These are phyloP conservation scores for Anthopleura xanthogrammica DNA, from an alignment of 92 coral and sea anemone species.

Conservation along the genomic window DNA sequence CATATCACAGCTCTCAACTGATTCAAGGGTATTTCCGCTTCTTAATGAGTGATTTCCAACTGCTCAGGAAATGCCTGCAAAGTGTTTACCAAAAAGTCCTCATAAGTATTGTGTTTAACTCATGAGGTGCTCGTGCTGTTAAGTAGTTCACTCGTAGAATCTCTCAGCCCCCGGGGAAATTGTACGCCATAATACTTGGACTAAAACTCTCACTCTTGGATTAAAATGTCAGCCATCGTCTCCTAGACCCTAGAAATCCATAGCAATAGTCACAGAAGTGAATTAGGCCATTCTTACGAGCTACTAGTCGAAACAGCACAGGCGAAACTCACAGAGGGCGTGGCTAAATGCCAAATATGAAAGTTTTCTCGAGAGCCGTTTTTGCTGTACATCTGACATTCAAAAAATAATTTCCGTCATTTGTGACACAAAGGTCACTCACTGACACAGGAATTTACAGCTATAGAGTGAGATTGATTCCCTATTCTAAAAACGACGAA, in stretches of 20 bases:
- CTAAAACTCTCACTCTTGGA: not conserved
- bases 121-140: slow-evolving; percentile 10
- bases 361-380: not conserved
- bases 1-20: slow-evolving; percentile 1
- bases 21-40: slow-evolving; percentile 27
- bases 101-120: slow-evolving; percentile 29
- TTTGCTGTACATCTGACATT: not conserved
- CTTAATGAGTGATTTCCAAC: slow-evolving; percentile 30
- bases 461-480: not conserved
- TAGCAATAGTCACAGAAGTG: not conserved
- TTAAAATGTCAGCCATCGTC: not conserved
- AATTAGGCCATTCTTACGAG: not conserved
- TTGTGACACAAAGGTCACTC: not conserved
- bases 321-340: not conserved
- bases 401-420: slow-evolving; percentile 4
- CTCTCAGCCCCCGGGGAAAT: not conserved
- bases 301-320: not conserved
- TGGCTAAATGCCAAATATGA: slow-evolving; percentile 14
- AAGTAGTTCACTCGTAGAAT: not conserved
- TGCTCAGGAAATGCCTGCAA: slow-evolving; percentile 47
- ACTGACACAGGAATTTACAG: not conserved
- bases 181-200: not conserved
- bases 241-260: not conserved
- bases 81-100: slow-evolving; percentile 27
- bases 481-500: not conserved